A percentile compares a stretch with the other conserved stretches of the same genome.
These are phyloP conservation scores for Cataglyphis albicans DNA, from an alignment of 2,888 invertebrate species.

Conservation along the genomic window DNA sequence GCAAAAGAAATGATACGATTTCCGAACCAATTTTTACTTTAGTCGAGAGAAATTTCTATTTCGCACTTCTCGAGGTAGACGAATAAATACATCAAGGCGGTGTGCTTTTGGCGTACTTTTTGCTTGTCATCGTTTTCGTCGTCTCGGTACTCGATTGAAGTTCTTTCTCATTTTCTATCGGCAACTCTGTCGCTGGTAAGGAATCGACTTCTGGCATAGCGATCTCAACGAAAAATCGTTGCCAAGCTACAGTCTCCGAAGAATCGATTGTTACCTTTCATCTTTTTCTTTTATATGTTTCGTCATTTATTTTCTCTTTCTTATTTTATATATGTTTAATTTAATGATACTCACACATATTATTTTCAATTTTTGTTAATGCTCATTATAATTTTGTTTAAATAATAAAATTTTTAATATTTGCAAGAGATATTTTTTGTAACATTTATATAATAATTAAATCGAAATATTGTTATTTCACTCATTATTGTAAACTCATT, in stretches of 20 bases:
- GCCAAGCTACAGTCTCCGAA: conserved; percentile 75
- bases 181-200: conserved; percentile 72
- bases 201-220: conserved; percentile 77
- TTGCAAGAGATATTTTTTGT: not conserved
- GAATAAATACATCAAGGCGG: conserved; percentile 29
- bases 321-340: not conserved
- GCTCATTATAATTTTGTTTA: not conserved
- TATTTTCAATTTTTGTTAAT: conserved; percentile 7
- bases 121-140: conserved; percentile 39
- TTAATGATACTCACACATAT: not conserved
- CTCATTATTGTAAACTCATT: too few species aligned
- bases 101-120: conserved; percentile 26
- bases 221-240: conserved; percentile 70
- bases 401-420: too few species aligned
- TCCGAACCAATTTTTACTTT: not conserved
- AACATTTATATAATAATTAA: too few species aligned
- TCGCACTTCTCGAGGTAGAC: conserved; percentile 22
- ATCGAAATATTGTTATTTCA: too few species aligned
- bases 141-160: conserved; percentile 44
- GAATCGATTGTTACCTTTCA: conserved; percentile 71
- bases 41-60: conserved; percentile 4
- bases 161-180: conserved; percentile 63
- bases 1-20: not conserved
- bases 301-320: conserved; percentile 15
- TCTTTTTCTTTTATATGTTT: conserved; percentile 17